Evolutionary conservation across 2,888 invertebrate genomes (phyloP).

Genomic region (Dione juno): DNA sequence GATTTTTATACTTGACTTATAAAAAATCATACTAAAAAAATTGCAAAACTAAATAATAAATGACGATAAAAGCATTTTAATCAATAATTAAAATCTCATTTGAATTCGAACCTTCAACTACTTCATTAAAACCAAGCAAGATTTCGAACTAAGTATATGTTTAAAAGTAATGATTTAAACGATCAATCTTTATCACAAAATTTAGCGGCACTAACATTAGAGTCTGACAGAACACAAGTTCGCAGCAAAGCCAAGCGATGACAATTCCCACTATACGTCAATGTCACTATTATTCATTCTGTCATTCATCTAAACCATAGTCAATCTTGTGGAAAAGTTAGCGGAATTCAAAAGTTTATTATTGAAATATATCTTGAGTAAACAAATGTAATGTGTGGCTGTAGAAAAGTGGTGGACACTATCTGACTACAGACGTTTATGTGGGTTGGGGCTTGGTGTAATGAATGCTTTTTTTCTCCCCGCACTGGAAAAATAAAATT

Average conservation of each 20-base stretch:
- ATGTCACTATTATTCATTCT: slow-evolving; percentile 42
- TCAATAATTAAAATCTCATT: too few relatives aligned
- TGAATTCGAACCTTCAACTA: too few relatives aligned
- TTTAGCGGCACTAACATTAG: slow-evolving; percentile 15
- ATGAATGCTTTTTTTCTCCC: too few relatives aligned
- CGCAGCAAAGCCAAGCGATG: slow-evolving; percentile 32
- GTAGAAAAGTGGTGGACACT: too few relatives aligned
- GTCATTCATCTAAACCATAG: slow-evolving; percentile 35
- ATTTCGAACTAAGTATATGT: not conserved
- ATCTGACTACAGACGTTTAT: too few relatives aligned
- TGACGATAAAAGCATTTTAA: too few relatives aligned
- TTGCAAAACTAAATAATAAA: too few relatives aligned
- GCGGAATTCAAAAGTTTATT: not conserved
- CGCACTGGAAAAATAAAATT: too few relatives aligned
- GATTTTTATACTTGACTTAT: too few relatives aligned
- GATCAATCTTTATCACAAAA: slow-evolving; percentile 16
- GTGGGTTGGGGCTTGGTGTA: too few relatives aligned
- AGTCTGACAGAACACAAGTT: slow-evolving; percentile 24
- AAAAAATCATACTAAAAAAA: too few relatives aligned
- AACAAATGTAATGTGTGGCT: not conserved
- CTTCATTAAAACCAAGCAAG: too few relatives aligned
- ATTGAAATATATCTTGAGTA: not conserved
- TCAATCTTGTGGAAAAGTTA: slow-evolving; percentile 33
- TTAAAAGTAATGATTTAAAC: not conserved
- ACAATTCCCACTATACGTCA: slow-evolving; percentile 42